Percentiles rank a stretch among this genome's conserved stretches.
Evolutionary conservation across 1,140 invertebrate species (phyloP).

Genomic region (Bombus sylvicola): DNA sequence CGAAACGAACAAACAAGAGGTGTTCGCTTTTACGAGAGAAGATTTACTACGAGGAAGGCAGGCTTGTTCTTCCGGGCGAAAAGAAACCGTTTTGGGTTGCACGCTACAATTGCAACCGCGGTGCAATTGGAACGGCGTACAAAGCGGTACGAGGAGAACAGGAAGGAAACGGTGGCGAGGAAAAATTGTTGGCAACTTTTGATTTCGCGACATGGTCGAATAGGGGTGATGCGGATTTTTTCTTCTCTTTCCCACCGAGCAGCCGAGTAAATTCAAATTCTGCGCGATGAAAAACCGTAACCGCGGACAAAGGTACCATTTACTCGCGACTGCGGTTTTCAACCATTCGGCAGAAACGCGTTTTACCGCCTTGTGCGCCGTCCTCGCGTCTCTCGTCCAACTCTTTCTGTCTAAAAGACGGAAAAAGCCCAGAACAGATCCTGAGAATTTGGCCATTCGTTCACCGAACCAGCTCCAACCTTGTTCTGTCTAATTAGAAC

Average conservation of each 20-base stretch:
- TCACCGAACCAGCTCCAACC: too few species aligned
- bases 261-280: neutral
- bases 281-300: constrained; percentile 1
- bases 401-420: neutral
- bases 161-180: too few species aligned
- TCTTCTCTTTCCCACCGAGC: neutral
- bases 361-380: neutral
- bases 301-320: constrained; percentile 20
- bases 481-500: neutral
- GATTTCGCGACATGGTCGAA: constrained; percentile 14
- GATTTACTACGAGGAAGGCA: neutral
- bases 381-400: neutral
- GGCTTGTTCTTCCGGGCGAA: neutral
- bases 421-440: neutral
- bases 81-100: constrained; percentile 10
- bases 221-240: neutral
- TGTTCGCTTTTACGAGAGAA: neutral
- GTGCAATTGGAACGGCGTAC: constrained; percentile 9
- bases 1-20: neutral
- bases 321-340: neutral
- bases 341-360: neutral
- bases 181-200: constrained; percentile 3
- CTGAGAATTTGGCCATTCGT: too few species aligned
- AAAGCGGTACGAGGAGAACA: neutral
- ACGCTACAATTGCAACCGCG: neutral